Evolutionary conservation across 2,797 vertebrate genomes (phyloP), one percentile per base, ranked within the genome.

Genomic region (Columba guinea): DNA sequence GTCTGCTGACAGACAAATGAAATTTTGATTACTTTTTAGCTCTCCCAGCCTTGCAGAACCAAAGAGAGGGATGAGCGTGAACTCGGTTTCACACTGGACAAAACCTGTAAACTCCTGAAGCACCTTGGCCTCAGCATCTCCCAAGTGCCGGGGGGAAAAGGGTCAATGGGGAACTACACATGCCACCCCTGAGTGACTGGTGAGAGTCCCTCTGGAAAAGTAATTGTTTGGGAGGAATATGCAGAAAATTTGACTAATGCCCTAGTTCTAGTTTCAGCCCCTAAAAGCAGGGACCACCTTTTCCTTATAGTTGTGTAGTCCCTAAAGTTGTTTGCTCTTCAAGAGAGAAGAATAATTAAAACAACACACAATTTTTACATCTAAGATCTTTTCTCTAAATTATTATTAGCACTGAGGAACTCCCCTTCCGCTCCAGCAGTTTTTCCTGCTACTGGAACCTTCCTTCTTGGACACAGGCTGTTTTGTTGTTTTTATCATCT

Each of bases 401-500:
- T 80, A 48, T 26, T 68, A 76, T 52, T 35, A 80, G 69, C 15
- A 69, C 39, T 56, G 39, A 89, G 35, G 52, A 90, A 69, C 30
- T 23, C 17, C 30, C 12, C 12, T 14, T 46, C 44, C 20, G 5
- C 44, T 49, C 34, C 35, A 69, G 27, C 59, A 78, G 35, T 52
- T 90, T 88, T 93, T 75, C 48, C 48, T 79, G 55, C 34, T 90
- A 32, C 63, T 90, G 74, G 63, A 90, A 88, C 48, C 52, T 80
- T 95, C 89, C 56, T 62, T 85, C 62, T 34, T 24, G 46, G 84
- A 73, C 30, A 55, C 69, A 73, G 67, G 58, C 76, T 91, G 67
- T 49, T 84, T 69, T 90, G 93, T 94, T 94, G 87, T 91, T 95
- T 88, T 87, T 80, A 91, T 78, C 89, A 88, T 81, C 95, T 89